Percentiles rank a stretch among this genome's conserved stretches.
Evolutionary conservation across 2,113 vertebrate species (phyloP).

Genomic region (Stomatorhinus ivindoensis): DNA sequence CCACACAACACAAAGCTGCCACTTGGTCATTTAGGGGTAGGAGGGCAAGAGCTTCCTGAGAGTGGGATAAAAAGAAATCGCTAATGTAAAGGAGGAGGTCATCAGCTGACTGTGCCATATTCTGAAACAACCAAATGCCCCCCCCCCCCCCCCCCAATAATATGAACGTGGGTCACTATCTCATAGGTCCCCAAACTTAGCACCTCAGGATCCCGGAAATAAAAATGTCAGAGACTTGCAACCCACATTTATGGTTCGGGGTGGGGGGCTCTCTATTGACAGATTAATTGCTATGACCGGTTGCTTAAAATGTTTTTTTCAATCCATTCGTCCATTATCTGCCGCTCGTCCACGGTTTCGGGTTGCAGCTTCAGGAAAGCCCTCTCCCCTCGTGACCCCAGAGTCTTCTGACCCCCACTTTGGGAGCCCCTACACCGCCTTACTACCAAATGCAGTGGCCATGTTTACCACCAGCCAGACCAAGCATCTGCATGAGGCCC

Average conservation of each 20-base stretch:
- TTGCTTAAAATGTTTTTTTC: not conserved
- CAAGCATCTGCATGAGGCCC: not conserved
- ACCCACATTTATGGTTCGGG: not conserved
- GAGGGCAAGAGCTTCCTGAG: not conserved
- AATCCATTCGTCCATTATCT: too few relatives aligned
- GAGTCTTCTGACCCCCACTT: not conserved
- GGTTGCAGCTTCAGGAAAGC: too few relatives aligned
- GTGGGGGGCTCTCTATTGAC: not conserved
- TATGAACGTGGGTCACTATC: not conserved
- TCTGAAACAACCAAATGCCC: not conserved
- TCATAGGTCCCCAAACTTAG: not conserved
- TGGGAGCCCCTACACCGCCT: not conserved
- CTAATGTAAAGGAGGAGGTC: not conserved
- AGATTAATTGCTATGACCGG: not conserved
- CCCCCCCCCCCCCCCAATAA: not conserved
- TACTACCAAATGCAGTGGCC: not conserved
- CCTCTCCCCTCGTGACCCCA: not conserved
- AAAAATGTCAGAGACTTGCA: not conserved
- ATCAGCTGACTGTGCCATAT: not conserved
- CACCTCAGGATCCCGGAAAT: not conserved
- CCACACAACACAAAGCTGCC: conserved; percentile 7
- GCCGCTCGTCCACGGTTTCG: too few relatives aligned
- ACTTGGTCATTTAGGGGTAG: not conserved
- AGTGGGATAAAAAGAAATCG: not conserved
- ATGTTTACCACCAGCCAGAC: not conserved